These are phyloP conservation scores for Drosophila ficusphila DNA, from an alignment of 1,140 invertebrate species.

Conservation along the genomic window DNA sequence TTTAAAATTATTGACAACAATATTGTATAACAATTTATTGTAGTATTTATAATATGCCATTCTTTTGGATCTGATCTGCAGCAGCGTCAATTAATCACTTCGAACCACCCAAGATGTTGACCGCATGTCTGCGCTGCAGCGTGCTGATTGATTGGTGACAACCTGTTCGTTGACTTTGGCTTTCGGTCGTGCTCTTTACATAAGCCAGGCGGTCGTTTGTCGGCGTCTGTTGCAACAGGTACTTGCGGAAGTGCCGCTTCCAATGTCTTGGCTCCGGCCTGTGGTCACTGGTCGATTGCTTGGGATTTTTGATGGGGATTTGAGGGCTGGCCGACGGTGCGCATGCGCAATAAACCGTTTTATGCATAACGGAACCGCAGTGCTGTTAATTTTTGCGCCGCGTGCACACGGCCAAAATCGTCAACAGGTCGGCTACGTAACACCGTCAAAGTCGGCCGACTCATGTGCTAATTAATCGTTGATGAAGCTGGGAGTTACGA, in stretches of 20 bases:
- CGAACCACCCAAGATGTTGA: slow-evolving; percentile 37
- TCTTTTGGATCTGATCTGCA: neutral
- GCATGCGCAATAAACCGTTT: slow-evolving; percentile 79
- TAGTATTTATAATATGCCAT: too few species aligned
- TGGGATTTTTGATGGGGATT: slow-evolving; percentile 4
- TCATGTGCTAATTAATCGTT: slow-evolving; percentile 69
- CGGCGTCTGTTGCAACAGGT: slow-evolving; percentile 62
- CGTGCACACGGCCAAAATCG: slow-evolving; percentile 45
- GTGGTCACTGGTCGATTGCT: slow-evolving; percentile 26
- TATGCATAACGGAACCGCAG: slow-evolving; percentile 70
- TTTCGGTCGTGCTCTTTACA: slow-evolving; percentile 50
- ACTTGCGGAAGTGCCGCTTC: slow-evolving; percentile 65
- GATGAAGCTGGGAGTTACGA: slow-evolving; percentile 53
- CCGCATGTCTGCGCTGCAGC: slow-evolving; percentile 42
- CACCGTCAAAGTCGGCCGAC: slow-evolving; percentile 30
- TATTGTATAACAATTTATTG: too few species aligned
- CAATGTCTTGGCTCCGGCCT: slow-evolving; percentile 30
- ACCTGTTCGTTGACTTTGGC: slow-evolving; percentile 57
- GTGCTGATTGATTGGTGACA: slow-evolving; percentile 69
- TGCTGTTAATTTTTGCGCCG: slow-evolving; percentile 60
- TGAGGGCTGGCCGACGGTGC: slow-evolving; percentile 25
- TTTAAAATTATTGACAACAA: too few species aligned
- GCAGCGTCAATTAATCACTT: too few species aligned
- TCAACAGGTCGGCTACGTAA: slow-evolving; percentile 57
- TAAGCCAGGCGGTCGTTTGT: slow-evolving; percentile 48